Evolutionary conservation across 2,888 invertebrate species (phyloP).

Genomic region (Drosophila greeni): DNA sequence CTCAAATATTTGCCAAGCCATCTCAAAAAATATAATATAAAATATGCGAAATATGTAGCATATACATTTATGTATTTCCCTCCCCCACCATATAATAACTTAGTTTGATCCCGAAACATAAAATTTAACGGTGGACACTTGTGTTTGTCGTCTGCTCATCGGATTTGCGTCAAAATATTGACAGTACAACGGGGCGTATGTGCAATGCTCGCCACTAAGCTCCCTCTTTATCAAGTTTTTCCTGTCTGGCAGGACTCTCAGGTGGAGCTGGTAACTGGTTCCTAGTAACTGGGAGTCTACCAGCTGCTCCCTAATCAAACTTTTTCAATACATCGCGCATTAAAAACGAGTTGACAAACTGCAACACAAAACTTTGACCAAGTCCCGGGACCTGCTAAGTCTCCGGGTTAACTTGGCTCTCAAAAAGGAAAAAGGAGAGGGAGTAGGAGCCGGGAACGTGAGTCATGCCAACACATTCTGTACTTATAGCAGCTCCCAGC

Average conservation of each 20-base stretch:
- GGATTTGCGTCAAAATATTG: slow-evolving; percentile 61
- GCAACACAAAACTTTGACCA: slow-evolving; percentile 63
- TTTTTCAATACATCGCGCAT: slow-evolving; percentile 66
- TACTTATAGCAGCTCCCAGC: slow-evolving; percentile 9
- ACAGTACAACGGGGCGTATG: slow-evolving; percentile 44
- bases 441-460: slow-evolving; percentile 14
- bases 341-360: slow-evolving; percentile 57
- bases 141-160: slow-evolving; percentile 43
- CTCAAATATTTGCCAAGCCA: slow-evolving; percentile 50
- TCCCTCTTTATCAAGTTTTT: slow-evolving; percentile 38
- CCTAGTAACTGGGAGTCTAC: slow-evolving; percentile 28
- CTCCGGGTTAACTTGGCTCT: slow-evolving; percentile 32
- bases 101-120: slow-evolving; percentile 62
- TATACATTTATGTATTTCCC: slow-evolving; percentile 24
- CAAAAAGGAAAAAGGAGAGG: neutral
- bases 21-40: slow-evolving; percentile 17
- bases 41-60: neutral
- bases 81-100: slow-evolving; percentile 55
- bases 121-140: slow-evolving; percentile 63
- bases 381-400: slow-evolving; percentile 46
- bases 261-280: slow-evolving; percentile 34
- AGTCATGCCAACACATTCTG: slow-evolving; percentile 17
- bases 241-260: slow-evolving; percentile 49
- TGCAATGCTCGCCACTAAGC: slow-evolving; percentile 15
- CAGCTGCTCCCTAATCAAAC: slow-evolving; percentile 65